Conservation (phyloP, 2,113 vertebrate species). For the Macroglossus sobrinus region DNA sequence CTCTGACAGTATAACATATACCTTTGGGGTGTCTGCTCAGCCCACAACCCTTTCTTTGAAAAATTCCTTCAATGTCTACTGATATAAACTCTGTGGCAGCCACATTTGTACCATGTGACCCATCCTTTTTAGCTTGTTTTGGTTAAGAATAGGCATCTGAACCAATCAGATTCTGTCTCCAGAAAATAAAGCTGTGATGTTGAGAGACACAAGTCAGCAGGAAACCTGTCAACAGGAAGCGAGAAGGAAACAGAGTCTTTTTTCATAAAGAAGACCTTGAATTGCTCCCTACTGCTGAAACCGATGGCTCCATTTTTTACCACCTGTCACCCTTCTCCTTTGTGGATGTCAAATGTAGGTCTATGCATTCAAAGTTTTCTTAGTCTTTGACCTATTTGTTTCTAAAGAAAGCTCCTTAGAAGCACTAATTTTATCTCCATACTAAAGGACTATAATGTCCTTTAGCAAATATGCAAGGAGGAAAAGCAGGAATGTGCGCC, state of each 20-base stretch:
- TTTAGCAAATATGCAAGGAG: background rate
- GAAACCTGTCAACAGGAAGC: background rate
- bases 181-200: background rate
- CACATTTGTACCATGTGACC: background rate
- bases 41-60: background rate
- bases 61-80: background rate
- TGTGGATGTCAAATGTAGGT: background rate
- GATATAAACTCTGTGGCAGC: background rate
- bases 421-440: background rate
- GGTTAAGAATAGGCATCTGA: background rate
- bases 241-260: background rate
- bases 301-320: background rate
- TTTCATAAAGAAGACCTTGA: background rate
- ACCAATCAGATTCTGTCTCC: background rate
- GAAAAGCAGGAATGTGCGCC: background rate
- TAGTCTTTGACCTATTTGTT: background rate
- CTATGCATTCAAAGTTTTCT: background rate
- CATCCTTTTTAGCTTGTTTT: background rate
- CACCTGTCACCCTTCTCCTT: background rate
- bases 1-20: background rate
- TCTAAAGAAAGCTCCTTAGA: background rate
- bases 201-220: background rate
- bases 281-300: background rate
- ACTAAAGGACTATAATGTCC: background rate
- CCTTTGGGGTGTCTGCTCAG: background rate